A percentile compares a stretch with the other conserved stretches of the same genome.
These are phyloP conservation scores for Caenorhabditis auriculariae DNA, from an alignment of 2,888 invertebrate genomes.

Conservation along the genomic window DNA sequence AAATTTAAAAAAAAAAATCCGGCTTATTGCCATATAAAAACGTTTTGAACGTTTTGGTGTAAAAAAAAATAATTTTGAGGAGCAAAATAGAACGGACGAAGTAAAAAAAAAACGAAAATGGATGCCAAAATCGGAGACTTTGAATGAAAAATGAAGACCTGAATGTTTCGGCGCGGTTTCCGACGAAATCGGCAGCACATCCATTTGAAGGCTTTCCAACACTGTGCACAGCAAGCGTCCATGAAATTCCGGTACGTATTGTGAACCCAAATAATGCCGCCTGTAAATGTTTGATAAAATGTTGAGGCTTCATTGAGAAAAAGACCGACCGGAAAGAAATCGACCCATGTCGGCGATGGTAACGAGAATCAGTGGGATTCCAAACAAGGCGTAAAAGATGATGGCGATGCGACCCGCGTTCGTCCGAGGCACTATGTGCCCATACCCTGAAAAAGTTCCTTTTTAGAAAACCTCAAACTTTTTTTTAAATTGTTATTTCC, in stretches of 20 bases:
- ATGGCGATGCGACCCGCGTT: slow-evolving; percentile 59
- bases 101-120: no score
- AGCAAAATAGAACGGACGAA: no score
- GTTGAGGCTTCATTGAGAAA: not conserved
- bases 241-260: slow-evolving; percentile 46
- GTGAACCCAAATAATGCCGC: slow-evolving; percentile 60
- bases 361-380: slow-evolving; percentile 63
- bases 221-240: slow-evolving; percentile 30
- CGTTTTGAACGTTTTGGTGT: no score
- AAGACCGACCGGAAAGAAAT: slow-evolving; percentile 56
- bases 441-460: slow-evolving; percentile 52
- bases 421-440: slow-evolving; percentile 64
- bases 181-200: slow-evolving; percentile 39
- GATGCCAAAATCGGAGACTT: no score
- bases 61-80: no score
- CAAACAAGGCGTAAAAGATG: slow-evolving; percentile 62
- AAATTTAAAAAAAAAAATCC: no score
- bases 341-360: slow-evolving; percentile 64
- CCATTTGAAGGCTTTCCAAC: slow-evolving; percentile 41
- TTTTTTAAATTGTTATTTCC: not conserved
- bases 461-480: no score
- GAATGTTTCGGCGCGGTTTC: slow-evolving; percentile 20
- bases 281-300: slow-evolving; percentile 40
- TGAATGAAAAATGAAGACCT: no score
- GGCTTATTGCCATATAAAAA: no score